Base-by-base conservation (phyloP, 2,113 vertebrate species). In the Glaucomys volans region DNA sequence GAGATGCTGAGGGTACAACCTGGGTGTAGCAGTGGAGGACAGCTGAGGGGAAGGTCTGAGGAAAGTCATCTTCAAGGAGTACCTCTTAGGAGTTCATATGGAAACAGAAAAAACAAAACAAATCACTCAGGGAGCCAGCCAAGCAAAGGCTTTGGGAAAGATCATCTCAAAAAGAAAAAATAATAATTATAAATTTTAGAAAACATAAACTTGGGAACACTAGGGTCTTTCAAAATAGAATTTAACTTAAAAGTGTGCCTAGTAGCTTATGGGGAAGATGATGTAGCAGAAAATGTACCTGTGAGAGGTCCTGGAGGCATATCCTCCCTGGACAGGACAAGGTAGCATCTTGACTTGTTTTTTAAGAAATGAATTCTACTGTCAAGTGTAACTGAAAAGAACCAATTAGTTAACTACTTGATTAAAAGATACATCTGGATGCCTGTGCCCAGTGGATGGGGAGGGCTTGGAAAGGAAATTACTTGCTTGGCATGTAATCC, bases 361-460 rank as follows among this genome's bases (percentile, higher is more conserved):
- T 81, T 3, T 28, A 30, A 42, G 1, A 47, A 47, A 47, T 9
- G 7, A 9, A 47, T 47, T 47, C 44, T 47, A 9, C 44, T 47
- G 44, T 47, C 44, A 47, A 8, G 44, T 47, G 44, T 47, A 47
- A 47, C 44, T 47, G 44, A 47, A 47, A 47, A 47, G 44, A 47
- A 47, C 44, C 44, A 47, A n/a, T n/a, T n/a, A n/a, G n/a, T n/a
- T n/a, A n/a, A n/a, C n/a, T n/a, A n/a, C n/a, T n/a, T n/a, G n/a
- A n/a, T n/a, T n/a, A n/a, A n/a, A n/a, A n/a, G n/a, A 37, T 37
- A 4, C 6, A 10, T 8, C 37, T 40, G 30, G 32, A 8, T 69
- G 8, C 26, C 40, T 0, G 17, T 64, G 1, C 22, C 12, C 8
- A n/a, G 1, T 57, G 17, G 37, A 44, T 83, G 26, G 7, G 7